Evolutionary conservation across 1,140 invertebrate genomes (phyloP), one percentile per base, ranked within the genome.

Genomic region (Thereuonema tuberculata): DNA sequence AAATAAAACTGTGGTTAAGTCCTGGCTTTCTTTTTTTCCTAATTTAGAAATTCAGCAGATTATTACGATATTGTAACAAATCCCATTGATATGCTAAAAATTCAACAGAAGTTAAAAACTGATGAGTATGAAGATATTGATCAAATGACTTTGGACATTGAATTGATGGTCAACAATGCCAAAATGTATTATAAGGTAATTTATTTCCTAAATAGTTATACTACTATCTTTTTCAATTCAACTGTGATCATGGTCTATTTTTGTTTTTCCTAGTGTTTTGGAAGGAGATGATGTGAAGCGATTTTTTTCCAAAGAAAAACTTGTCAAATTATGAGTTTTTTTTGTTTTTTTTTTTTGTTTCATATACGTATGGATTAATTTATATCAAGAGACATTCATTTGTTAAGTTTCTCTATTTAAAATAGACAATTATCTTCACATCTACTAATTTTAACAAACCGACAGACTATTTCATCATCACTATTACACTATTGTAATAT

Each of bases 101-200:
- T 95, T 24, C 93, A 96, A 73, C 93, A 97, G 69, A 97, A 96
- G 75, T 72, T 98, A 17, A 95, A 93, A 79, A 94, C 89, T 15
- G 93, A 97, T 66, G 89, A 91, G 62, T 94, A 94, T 75, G 83
- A 87, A 64, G 87, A 92, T 70, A 79, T 94, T 64, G 88, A 92
- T 43, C 89, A 94, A 67, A 78, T 96, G 62, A 82, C 87, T 61
- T 76, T 79, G 37, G 92, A 96, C 74, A 82, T 95, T 68, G 87
- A 92, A 69, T 73, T 93, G 31, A 78, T 96, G 65, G 84, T 93
- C 48, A 87, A 83, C 61, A 95, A 96, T 80, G 87, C 91, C 0
- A 93, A 93, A 72, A 84, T 85, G 1, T 93, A 95, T 76, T 98
- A 97, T 71, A 94, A 84, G 77, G 83, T 84, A 74, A 60, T 58